A percentile compares a stretch with the other conserved stretches of the same genome.
phyloP scores from a whole-genome alignment of 2,797 vertebrate species.

The Kryptopterus vitreolus region DNA sequence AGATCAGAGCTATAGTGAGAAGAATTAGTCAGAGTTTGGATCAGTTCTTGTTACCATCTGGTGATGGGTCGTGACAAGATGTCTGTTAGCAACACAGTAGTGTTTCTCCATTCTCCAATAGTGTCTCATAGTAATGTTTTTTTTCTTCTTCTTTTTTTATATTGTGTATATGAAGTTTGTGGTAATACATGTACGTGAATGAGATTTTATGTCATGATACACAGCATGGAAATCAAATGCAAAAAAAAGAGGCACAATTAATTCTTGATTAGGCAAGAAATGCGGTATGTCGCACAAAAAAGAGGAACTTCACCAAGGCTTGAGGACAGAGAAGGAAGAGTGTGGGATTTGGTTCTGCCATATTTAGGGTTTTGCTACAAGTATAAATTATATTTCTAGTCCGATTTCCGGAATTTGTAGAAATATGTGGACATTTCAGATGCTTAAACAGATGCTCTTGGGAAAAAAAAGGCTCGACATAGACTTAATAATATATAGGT shows the following conservation, averaged over 20 bases:
- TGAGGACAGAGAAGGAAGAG: not conserved
- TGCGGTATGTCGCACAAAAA: conserved; percentile 8
- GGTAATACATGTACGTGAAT: not conserved
- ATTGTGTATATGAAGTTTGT: conserved; percentile 14
- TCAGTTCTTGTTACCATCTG: conserved; percentile 43
- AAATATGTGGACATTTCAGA: no score
- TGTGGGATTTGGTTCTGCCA: no score
- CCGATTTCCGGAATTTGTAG: no score
- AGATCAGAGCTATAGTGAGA: conserved; percentile 37
- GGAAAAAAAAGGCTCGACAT: no score
- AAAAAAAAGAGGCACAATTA: not conserved
- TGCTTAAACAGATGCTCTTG: no score
- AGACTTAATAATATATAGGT: no score
- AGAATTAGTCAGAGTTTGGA: conserved; percentile 44
- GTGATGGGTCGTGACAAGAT: conserved; percentile 49
- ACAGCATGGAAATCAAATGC: not conserved
- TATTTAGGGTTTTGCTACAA: no score
- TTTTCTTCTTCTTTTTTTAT: not conserved
- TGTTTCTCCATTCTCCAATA: not conserved
- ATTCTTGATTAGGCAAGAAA: not conserved
- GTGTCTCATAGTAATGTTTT: conserved; percentile 11
- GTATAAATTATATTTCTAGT: no score
- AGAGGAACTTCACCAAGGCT: not conserved
- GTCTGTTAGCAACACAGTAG: conserved; percentile 33
- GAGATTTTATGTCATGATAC: not conserved